These are phyloP conservation scores for Mormoops blainvillei DNA, from an alignment of 2,113 vertebrate species.

Conservation along the genomic window DNA sequence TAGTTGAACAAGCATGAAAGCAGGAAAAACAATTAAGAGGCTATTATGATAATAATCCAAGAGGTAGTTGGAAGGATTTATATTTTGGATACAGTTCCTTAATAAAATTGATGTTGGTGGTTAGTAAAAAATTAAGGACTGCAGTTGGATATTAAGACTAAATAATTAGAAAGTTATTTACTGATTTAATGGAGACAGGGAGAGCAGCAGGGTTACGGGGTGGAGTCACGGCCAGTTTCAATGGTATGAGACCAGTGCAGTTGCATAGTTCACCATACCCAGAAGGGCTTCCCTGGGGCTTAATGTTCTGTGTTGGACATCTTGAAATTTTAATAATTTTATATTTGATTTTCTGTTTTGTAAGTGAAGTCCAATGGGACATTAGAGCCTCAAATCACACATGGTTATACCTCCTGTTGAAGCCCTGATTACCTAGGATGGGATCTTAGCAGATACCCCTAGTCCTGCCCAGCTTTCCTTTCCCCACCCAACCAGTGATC, in stretches of 20 bases:
- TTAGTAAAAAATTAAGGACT: background rate
- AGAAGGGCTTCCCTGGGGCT: background rate
- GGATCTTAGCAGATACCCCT: background rate
- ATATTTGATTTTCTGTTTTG: background rate
- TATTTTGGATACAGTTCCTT: background rate
- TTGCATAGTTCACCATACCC: background rate
- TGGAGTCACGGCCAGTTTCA: background rate
- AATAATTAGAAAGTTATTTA: background rate
- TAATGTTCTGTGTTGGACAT: background rate
- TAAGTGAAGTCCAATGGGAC: background rate
- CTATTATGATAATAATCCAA: background rate
- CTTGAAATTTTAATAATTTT: background rate
- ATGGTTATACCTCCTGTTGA: background rate
- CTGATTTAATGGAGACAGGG: background rate
- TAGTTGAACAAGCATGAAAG: background rate
- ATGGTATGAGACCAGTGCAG: background rate
- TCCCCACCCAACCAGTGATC: fast-evolving
- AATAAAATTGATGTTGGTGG: background rate
- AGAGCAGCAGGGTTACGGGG: background rate
- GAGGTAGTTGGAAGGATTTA: background rate
- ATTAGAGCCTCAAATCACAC: no score
- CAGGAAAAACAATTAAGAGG: background rate
- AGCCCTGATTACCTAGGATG: background rate
- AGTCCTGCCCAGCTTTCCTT: background rate
- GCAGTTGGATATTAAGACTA: background rate